Evolutionary conservation across 1,140 invertebrate species (phyloP).

Genomic region (Babylonia areolata): DNA sequence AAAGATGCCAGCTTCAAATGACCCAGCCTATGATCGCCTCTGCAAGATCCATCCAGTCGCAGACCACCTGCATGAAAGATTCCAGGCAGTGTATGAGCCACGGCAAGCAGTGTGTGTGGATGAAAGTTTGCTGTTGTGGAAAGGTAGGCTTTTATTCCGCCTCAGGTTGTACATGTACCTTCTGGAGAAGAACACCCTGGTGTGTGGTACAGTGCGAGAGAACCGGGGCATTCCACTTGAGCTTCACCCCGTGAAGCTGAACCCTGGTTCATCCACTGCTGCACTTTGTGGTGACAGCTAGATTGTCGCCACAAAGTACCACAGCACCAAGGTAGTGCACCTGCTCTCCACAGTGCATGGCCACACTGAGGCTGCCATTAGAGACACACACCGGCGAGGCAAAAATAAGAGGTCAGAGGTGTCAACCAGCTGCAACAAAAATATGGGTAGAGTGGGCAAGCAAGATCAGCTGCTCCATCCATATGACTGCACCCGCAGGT

Average conservation of each 20-base stretch:
- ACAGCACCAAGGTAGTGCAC: conserved; percentile 39
- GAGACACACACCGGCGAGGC: background rate
- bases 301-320: conserved; percentile 39
- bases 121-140: too few relatives aligned
- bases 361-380: conserved; percentile 31
- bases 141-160: too few relatives aligned
- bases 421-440: conserved; percentile 36
- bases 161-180: too few relatives aligned
- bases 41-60: too few relatives aligned
- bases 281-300: conserved; percentile 28
- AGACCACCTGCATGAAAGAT: too few relatives aligned
- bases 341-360: conserved; percentile 34
- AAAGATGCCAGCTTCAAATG: too few relatives aligned
- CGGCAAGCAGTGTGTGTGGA: too few relatives aligned
- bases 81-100: too few relatives aligned
- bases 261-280: conserved; percentile 16
- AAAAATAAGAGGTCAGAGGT: background rate
- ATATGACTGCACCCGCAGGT: conserved; percentile 38
- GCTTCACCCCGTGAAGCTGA: background rate
- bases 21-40: too few relatives aligned
- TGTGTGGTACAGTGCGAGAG: too few relatives aligned
- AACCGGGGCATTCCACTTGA: too few relatives aligned
- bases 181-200: too few relatives aligned
- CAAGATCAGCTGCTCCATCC: conserved; percentile 42
- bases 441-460: conserved; percentile 39